Percentiles rank a stretch among this genome's conserved stretches.
These are phyloP conservation scores for Nomada ferruginata DNA, from an alignment of 2,888 invertebrate species.

Conservation along the genomic window DNA sequence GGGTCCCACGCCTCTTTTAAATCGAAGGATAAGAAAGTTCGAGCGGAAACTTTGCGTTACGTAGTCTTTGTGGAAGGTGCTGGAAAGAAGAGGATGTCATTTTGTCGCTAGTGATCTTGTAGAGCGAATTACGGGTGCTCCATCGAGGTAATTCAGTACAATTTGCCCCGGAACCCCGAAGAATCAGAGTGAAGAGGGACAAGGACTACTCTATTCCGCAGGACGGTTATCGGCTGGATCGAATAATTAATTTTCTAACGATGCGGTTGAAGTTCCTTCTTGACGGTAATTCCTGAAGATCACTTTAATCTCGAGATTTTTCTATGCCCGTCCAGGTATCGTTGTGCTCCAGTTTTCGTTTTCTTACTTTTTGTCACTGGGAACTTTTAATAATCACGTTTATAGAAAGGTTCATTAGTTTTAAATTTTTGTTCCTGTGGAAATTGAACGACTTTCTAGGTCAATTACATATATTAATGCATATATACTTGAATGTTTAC, in stretches of 20 bases:
- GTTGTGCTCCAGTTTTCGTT: background rate
- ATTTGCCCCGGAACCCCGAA: conserved; percentile 60
- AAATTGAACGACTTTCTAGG: conserved; percentile 2
- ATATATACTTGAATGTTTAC: too few relatives aligned
- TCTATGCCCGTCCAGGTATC: conserved; percentile 31
- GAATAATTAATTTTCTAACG: conserved; percentile 69
- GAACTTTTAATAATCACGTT: conserved; percentile 18
- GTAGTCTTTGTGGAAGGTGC: background rate
- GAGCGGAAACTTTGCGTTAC: background rate
- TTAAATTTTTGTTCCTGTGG: too few relatives aligned
- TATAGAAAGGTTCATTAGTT: too few relatives aligned
- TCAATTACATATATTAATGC: too few relatives aligned
- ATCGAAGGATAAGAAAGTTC: background rate
- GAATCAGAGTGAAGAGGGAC: conserved; percentile 54
- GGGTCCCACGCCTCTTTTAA: background rate
- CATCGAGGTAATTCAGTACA: conserved; percentile 63
- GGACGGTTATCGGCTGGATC: conserved; percentile 68
- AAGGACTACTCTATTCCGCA: conserved; percentile 43
- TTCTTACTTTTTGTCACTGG: conserved; percentile 13
- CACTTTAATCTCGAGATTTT: conserved; percentile 56
- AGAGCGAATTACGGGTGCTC: conserved; percentile 15
- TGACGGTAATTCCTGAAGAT: conserved; percentile 54
- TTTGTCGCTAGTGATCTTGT: conserved; percentile 32
- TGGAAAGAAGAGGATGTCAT: conserved; percentile 18
- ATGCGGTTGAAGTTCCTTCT: conserved; percentile 59